Conservation (phyloP, 2,113 vertebrate genomes). For the Brachypteracias leptosomus region DNA sequence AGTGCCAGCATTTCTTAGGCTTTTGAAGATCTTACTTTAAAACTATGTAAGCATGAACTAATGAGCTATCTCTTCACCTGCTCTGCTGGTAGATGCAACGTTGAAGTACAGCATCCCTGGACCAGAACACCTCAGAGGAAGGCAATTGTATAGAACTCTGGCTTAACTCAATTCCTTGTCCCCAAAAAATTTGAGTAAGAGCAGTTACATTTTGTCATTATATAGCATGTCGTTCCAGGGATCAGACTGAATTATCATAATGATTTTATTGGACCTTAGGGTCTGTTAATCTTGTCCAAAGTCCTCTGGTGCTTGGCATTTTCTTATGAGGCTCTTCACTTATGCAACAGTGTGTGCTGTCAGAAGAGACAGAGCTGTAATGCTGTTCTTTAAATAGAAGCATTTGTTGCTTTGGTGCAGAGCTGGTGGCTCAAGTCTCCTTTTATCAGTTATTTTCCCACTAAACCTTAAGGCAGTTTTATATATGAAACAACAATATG, state of each 20-base stretch:
- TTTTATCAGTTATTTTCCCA: not conserved
- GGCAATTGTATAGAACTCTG: not conserved
- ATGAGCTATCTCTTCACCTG: not conserved
- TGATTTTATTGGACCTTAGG: not conserved
- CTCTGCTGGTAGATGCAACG: not conserved
- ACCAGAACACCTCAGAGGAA: not conserved
- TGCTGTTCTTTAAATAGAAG: not conserved
- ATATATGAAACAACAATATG: not conserved
- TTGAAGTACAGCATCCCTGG: not conserved
- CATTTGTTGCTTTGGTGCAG: not conserved
- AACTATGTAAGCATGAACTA: not conserved
- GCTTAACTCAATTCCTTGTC: not conserved
- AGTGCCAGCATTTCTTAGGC: not conserved
- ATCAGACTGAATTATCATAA: not conserved
- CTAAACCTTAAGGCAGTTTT: not conserved
- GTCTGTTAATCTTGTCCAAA: not conserved
- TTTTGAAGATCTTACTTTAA: not conserved
- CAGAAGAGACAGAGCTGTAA: not conserved
- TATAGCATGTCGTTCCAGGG: not conserved
- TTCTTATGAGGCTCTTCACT: not conserved
- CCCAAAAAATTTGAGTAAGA: not conserved
- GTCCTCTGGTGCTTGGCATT: not conserved
- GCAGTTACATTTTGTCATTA: not conserved
- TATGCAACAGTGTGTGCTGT: not conserved
- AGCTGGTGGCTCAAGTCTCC: not conserved